These are phyloP conservation scores for Eilema caniola DNA, from an alignment of 2,888 invertebrate genomes.

Conservation along the genomic window DNA sequence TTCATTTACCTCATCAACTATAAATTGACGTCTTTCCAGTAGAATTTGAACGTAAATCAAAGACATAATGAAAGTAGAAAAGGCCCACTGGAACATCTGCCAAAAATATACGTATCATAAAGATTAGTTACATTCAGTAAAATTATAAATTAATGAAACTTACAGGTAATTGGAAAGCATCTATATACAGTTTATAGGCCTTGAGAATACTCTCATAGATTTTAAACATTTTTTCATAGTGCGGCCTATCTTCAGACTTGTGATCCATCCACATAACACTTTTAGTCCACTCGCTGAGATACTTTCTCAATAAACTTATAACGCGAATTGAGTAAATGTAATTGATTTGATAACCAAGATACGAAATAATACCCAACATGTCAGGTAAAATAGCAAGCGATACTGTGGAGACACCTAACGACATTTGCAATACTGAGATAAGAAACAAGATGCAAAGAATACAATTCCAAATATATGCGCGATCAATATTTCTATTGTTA, in stretches of 20 bases:
- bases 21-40: background rate
- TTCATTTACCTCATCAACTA: background rate
- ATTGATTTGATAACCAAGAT: background rate
- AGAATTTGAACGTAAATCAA: background rate
- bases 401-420: background rate
- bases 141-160: background rate
- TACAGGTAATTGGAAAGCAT: slow-evolving; percentile 4
- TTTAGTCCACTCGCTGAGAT: background rate
- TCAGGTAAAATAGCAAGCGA: background rate
- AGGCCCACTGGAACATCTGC: background rate
- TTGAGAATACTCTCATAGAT: slow-evolving; percentile 6
- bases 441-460: background rate
- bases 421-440: background rate
- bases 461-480: background rate
- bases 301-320: slow-evolving; percentile 2
- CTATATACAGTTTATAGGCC: background rate
- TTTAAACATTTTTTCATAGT: background rate
- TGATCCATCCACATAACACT: background rate
- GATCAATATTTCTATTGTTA: background rate
- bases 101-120: background rate
- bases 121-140: background rate
- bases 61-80: background rate
- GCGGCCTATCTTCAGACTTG: background rate
- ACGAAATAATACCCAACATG: background rate
- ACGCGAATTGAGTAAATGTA: background rate